These are phyloP conservation scores for Tautogolabrus adspersus DNA, from an alignment of 2,113 vertebrate species.

Conservation along the genomic window DNA sequence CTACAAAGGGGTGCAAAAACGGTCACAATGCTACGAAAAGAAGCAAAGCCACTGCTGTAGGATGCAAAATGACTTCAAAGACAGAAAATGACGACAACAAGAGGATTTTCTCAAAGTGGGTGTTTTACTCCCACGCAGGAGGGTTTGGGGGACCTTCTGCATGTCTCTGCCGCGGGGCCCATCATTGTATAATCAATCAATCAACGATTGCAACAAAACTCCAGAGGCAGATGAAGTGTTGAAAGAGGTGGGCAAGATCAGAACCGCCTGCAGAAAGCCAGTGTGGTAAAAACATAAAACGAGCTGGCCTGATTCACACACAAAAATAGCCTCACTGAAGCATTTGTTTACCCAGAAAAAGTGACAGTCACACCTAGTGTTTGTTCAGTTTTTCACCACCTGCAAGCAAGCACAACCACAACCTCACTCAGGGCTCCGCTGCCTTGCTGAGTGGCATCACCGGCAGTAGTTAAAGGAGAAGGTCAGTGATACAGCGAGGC, in stretches of 20 bases:
- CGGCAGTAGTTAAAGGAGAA: neutral
- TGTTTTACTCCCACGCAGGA: neutral
- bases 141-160: neutral
- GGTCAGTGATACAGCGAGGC: neutral
- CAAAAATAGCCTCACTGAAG: neutral
- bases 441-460: conserved; percentile 20
- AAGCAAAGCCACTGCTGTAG: neutral
- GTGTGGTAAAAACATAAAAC: neutral
- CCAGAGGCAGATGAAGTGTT: neutral
- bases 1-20: too few relatives aligned
- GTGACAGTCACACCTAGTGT: too few relatives aligned
- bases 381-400: neutral
- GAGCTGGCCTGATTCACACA: neutral
- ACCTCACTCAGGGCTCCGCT: neutral
- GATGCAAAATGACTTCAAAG: neutral
- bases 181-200: neutral
- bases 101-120: neutral
- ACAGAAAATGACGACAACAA: neutral
- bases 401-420: neutral
- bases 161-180: neutral
- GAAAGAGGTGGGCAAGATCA: neutral
- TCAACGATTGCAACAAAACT: neutral
- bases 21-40: too few relatives aligned
- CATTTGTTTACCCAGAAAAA: neutral
- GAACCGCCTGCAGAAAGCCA: neutral